Base-by-base conservation (phyloP, 2,888 invertebrate genomes). In the Fabriciana adippe region DNA sequence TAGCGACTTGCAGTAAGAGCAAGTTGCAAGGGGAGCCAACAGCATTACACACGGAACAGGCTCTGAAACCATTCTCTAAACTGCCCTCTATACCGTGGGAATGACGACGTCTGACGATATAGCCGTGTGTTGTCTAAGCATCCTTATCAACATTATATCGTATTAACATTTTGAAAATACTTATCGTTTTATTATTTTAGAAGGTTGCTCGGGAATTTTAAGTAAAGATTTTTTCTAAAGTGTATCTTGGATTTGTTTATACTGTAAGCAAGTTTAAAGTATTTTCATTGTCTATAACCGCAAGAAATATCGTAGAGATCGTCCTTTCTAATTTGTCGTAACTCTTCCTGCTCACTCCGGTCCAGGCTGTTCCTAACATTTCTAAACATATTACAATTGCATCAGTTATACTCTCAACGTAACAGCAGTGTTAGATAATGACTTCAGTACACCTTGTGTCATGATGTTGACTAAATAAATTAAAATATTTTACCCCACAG, bases 401-500 rank as follows among this genome's bases (percentile, higher is more conserved):
- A 47, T 61, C 50, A 63, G 62, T 60, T 16, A n/a, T 18, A 15
- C 57, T 35, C 21, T 64, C 65, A 69, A 74, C 75, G 72, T 51
- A 64, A 72, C 75, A 72, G 84, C 85, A 84, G 88, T 84, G 64
- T 78, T 79, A 79, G 80, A 83, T 82, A 82, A 84, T 82, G 85
- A 81, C 76, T 83, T 84, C 84, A 82, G 85, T 79, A 76, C 78
- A 82, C 77, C 83, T 82, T 78, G 86, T 86, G 89, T 86, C 85
- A 79, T 86, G 89, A 83, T 86, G 89, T 88, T 84, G 83, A 81
- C 86, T 86, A 85, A 80, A 79, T 74, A 73, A 76, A 74, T 78
- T 26, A 57, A 21, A 57, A 80, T 83, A 79, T 83, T 81, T 87
- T 84, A 90, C 90, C 90, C 91, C 91, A 86, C 90, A 87, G 85